These are phyloP conservation scores for Chaetodon trifascialis DNA, from an alignment of 2,113 vertebrate genomes.

Conservation along the genomic window DNA sequence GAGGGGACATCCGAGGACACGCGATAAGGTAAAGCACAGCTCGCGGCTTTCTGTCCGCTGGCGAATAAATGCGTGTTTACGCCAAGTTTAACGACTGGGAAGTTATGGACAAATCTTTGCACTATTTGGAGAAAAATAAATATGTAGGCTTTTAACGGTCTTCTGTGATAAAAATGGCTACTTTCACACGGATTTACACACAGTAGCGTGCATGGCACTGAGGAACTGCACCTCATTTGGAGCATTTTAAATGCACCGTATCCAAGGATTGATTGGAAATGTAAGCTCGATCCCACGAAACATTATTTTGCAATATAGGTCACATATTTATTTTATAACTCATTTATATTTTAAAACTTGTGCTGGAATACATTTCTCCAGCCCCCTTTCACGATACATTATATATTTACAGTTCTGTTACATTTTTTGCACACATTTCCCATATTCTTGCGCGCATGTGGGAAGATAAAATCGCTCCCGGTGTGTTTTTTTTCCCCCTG, in stretches of 20 bases:
- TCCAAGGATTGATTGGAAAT: neutral
- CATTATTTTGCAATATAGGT: too few species aligned
- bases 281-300: too few species aligned
- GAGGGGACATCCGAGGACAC: slow-evolving; percentile 78
- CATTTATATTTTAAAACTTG: neutral
- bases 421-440: neutral
- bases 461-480: accelerated
- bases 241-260: neutral
- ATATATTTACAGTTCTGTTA: neutral
- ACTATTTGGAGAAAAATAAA: accelerated
- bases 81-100: neutral
- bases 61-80: neutral
- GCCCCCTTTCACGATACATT: too few species aligned
- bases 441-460: neutral
- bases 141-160: slow-evolving; percentile 12
- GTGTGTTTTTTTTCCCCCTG: neutral
- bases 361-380: neutral
- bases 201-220: slow-evolving; percentile 17
- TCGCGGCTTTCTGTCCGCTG: neutral
- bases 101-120: neutral
- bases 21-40: slow-evolving; percentile 67
- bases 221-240: slow-evolving; percentile 9
- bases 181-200: slow-evolving; percentile 52
- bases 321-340: too few species aligned
- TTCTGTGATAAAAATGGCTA: slow-evolving; percentile 55